phyloP scores from a whole-genome alignment of 2,888 invertebrate species.

The Archips xylosteana region DNA sequence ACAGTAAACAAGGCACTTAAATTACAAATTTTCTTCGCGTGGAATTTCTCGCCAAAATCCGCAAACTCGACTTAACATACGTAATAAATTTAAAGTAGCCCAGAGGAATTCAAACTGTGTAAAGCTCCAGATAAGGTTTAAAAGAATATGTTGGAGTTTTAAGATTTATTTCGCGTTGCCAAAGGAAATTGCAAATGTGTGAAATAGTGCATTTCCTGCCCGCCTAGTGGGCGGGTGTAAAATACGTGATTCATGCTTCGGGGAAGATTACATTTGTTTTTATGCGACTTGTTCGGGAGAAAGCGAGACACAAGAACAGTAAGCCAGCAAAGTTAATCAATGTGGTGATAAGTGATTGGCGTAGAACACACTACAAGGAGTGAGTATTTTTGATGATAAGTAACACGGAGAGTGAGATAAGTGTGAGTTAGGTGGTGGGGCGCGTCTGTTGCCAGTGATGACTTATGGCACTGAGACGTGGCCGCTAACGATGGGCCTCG shows the following conservation, averaged over 20 bases:
- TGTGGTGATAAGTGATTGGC: too few relatives aligned
- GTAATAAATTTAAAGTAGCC: conserved; percentile 10
- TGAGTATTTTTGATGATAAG: too few relatives aligned
- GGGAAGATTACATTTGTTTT: not conserved
- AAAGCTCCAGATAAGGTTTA: not conserved
- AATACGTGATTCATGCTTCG: conserved; percentile 9
- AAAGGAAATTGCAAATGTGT: conserved; percentile 21
- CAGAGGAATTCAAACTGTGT: not conserved
- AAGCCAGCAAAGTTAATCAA: too few relatives aligned
- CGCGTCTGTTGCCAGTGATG: too few relatives aligned
- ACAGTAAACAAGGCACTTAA: conserved; percentile 27
- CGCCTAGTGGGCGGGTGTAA: conserved; percentile 7
- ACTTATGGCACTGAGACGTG: too few relatives aligned
- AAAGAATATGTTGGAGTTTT: not conserved
- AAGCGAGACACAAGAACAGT: not conserved
- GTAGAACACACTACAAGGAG: too few relatives aligned
- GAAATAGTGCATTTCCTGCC: conserved; percentile 23
- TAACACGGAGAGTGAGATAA: too few relatives aligned
- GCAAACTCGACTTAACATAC: conserved; percentile 17
- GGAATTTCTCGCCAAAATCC: conserved; percentile 14
- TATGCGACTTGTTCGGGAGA: not conserved
- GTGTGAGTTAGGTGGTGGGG: too few relatives aligned
- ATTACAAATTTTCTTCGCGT: conserved; percentile 23
- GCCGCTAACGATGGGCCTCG: too few relatives aligned
- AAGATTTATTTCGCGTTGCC: conserved; percentile 12